Base-by-base conservation (phyloP, 2,888 invertebrate genomes). In the Andrena bicolor region DNA sequence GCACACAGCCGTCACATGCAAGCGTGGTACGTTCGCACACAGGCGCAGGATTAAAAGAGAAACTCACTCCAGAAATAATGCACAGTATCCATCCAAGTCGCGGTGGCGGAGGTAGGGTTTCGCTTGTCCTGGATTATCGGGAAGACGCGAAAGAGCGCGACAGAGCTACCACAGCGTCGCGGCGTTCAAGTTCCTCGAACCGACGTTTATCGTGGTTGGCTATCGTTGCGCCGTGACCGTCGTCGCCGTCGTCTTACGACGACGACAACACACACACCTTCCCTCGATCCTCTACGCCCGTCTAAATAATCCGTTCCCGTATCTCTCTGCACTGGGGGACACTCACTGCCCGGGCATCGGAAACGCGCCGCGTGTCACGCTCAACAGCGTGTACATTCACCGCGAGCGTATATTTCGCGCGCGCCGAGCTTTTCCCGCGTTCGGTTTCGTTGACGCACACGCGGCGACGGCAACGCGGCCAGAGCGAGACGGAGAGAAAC, bases 41-140 rank as follows among this genome's bases (percentile, higher is more conserved):
- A 61, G 49, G 61, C 66, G 48, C 80, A 75, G 51, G 76, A 88
- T 80, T 79, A 86, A 88, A 83, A 80, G 69, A 83, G 83, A 80
- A 88, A 93, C 93, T 93, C 93, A 94, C 93, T 93, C 93, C 93
- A 93, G 90, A 93, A 93, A 92, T 93, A 93, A 93, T 93, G 93
- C 93, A 94, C 93, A 92, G 93, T 93, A 94, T 94, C 94, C 94
- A 94, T 93, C 93, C 93, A 93, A 92, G 89, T 87, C 87, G 86
- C 88, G 88, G 86, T 84, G 87, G 85, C 85, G 86, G 75, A 87
- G 87, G 83, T 86, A 77, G 84, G 72, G 69, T 58, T 41, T 78
- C 72, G 86, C 76, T 68, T 79, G 82, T 82, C 80, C 84, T 74
- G 77, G 86, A 78, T 88, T 74, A 78, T 76, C 71, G 41, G 41